Evolutionary conservation across 2,888 invertebrate genomes (phyloP).

Genomic region (Endotricha flammealis): DNA sequence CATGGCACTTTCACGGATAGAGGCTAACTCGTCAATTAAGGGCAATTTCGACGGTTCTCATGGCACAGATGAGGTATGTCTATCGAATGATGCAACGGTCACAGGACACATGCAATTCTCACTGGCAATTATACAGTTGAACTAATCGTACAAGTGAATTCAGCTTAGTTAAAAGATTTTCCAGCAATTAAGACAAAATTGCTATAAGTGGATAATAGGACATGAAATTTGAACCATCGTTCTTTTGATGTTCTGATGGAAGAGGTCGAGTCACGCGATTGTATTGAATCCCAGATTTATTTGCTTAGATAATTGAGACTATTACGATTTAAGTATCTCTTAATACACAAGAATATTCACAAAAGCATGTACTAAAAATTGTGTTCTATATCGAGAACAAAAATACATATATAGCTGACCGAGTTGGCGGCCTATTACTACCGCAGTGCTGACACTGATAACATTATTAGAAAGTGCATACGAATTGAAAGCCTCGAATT

Average conservation of each 20-base stretch:
- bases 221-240: constrained; percentile 8
- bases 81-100: constrained; percentile 52
- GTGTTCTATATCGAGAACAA: constrained; percentile 36
- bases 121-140: constrained; percentile 57
- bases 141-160: constrained; percentile 39
- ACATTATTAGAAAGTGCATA: no score
- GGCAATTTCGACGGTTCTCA: constrained; percentile 60
- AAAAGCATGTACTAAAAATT: no score
- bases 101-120: constrained; percentile 60
- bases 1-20: constrained; percentile 39
- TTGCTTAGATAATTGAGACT: background rate
- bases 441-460: no score
- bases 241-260: background rate
- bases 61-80: constrained; percentile 29
- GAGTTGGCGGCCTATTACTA: constrained; percentile 52
- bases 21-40: constrained; percentile 65
- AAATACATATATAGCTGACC: constrained; percentile 49
- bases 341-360: no score
- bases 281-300: constrained; percentile 1
- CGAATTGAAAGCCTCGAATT: no score
- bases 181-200: constrained; percentile 33
- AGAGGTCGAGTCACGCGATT: constrained; percentile 3
- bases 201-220: constrained; percentile 5
- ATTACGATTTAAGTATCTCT: no score
- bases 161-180: constrained; percentile 40